Evolutionary conservation across 2,113 vertebrate genomes (phyloP).

Genomic region (Turdus rufiventris): DNA sequence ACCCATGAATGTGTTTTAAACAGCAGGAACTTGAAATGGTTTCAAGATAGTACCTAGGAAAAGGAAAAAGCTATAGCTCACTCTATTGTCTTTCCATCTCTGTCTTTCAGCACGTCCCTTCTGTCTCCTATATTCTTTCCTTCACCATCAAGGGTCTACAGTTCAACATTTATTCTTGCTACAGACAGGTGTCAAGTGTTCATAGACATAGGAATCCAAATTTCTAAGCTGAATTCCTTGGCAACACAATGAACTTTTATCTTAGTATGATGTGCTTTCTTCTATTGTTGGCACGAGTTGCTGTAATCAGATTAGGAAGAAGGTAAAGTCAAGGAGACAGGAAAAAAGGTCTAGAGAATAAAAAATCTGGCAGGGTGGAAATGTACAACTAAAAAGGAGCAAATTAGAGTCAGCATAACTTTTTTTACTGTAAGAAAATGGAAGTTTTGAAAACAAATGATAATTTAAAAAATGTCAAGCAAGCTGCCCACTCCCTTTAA

Average conservation of each 20-base stretch:
- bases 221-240: background rate
- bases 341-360: background rate
- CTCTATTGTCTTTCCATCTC: background rate
- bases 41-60: background rate
- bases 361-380: background rate
- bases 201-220: background rate
- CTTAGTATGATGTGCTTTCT: background rate
- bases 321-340: background rate
- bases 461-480: background rate
- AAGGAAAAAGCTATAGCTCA: background rate
- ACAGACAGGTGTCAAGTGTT: background rate
- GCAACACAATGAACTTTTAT: background rate
- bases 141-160: background rate
- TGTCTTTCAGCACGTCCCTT: background rate
- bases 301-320: background rate
- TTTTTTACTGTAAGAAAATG: background rate
- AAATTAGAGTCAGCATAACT: background rate
- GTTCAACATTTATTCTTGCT: background rate
- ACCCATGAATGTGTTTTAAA: background rate
- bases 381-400: background rate
- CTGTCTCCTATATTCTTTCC: background rate
- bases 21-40: background rate
- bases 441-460: background rate
- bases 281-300: background rate
- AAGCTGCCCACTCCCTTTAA: background rate